Evolutionary conservation across 2,797 vertebrate species (phyloP).

Genomic region (Columba guinea): DNA sequence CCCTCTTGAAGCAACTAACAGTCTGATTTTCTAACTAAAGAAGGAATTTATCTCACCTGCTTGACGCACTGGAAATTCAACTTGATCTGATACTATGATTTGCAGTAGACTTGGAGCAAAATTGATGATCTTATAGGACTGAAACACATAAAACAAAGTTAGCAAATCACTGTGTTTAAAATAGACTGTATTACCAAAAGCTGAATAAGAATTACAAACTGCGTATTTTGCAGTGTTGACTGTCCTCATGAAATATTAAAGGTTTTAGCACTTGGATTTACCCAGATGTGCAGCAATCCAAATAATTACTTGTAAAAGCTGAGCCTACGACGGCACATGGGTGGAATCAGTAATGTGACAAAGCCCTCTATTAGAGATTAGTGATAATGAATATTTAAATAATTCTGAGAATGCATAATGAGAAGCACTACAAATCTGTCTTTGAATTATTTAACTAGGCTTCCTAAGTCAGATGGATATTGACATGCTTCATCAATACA

Average conservation of each 20-base stretch:
- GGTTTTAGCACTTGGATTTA: not conserved
- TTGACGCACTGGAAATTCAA: constrained; percentile 97
- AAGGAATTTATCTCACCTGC: constrained; percentile 83
- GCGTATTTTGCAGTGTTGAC: not conserved
- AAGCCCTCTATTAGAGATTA: not conserved
- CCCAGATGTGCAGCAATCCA: not conserved
- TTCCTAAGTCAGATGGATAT: not conserved
- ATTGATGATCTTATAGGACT: constrained; percentile 99
- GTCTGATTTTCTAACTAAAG: not conserved
- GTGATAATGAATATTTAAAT: not conserved
- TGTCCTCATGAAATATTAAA: not conserved
- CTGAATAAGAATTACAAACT: not conserved
- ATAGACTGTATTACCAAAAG: not conserved
- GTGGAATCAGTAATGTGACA: not conserved
- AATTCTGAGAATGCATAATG: not conserved
- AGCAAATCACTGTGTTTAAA: not conserved
- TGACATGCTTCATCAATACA: not conserved
- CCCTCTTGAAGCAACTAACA: not conserved
- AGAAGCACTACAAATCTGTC: not conserved
- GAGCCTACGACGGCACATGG: not conserved
- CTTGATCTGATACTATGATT: constrained; percentile 96
- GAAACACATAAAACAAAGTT: constrained; percentile 65
- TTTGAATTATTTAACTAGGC: not conserved
- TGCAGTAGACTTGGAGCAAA: constrained; percentile 97
- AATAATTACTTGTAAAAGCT: not conserved